Evolutionary conservation across 1,140 invertebrate species (phyloP), one percentile per base, ranked within the genome.

Genomic region (Eumaeus atala): DNA sequence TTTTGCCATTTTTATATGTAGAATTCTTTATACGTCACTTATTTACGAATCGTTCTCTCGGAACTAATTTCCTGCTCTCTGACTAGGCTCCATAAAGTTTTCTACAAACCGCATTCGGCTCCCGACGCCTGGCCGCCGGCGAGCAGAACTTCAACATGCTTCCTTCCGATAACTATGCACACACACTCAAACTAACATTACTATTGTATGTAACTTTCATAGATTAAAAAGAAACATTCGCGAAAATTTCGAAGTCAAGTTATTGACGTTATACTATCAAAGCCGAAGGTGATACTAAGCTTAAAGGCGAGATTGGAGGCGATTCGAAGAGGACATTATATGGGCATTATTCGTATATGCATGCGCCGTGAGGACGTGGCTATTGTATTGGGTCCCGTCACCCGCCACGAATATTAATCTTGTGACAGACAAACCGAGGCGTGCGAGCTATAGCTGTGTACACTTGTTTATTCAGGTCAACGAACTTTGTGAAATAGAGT

Each of bases 91-190:
- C 14, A 28, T 1, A 9, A 42, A 21, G 37, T 40, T 57, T 66
- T 62, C 76, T 64, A 87, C 88, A 66, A 81, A 87, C 75, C 81
- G 67, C 71, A 64, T 70, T 81, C 48, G 78, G 65, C 53, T 88
- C 87, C 61, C 89, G 89, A 56, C 90, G 87, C 70, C 87, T 89
- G 59, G 90, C 88, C 59, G 89, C 89, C 56, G 91, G 90, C 61
- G 90, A 91, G 77, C 91, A 91, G 79, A 92, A 92, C 87, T 92
- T 92, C 77, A 92, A 81, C 91, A 92, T 92, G 62, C 76, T 88
- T 67, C 69, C 71, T 61, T 56, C 57, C 52, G 36, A 57, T 57
- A 52, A 54, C 58, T 56, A 62, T 54, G 51, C 38, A 40, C 37
- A 21, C 14, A 28, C 21, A 42, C 28, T n/a, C n/a, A n/a, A 52